These are phyloP conservation scores for Apostichopus japonicus DNA, from an alignment of 35 echinoderm and acorn worm genomes.

Conservation along the genomic window DNA sequence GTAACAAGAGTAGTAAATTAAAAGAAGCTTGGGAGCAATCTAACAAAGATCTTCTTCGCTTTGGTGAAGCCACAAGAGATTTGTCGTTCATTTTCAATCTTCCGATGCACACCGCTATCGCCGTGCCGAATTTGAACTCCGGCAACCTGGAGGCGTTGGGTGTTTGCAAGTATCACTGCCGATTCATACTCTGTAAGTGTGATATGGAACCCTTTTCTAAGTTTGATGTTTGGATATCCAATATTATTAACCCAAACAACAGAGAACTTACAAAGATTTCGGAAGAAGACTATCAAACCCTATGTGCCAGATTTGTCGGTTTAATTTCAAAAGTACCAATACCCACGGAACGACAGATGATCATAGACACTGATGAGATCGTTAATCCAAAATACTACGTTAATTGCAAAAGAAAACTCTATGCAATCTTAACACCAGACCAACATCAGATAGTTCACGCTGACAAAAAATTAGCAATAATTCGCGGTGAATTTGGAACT, in stretches of 20 bases:
- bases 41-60: background rate
- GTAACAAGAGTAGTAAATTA: background rate
- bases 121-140: background rate
- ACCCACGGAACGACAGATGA: too few species aligned
- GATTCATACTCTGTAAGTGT: background rate
- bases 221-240: background rate
- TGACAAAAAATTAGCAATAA: conserved; percentile 16
- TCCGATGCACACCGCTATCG: background rate
- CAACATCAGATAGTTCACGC: background rate
- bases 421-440: conserved; percentile 16
- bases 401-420: background rate
- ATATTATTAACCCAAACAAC: too few species aligned
- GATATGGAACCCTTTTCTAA: background rate
- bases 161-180: conserved; percentile 3
- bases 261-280: too few species aligned
- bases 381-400: background rate
- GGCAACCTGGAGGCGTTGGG: background rate
- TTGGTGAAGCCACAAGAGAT: conserved; percentile 23
- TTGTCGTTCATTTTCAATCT: background rate
- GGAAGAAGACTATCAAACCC: too few species aligned
- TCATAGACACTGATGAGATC: too few species aligned
- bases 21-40: background rate
- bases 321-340: too few species aligned
- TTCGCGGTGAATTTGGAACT: conserved; percentile 12
- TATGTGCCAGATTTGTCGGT: too few species aligned